Percentiles rank a stretch among this genome's conserved stretches.
Evolutionary conservation across 2,113 vertebrate species (phyloP).

Genomic region (Perca fluviatilis): DNA sequence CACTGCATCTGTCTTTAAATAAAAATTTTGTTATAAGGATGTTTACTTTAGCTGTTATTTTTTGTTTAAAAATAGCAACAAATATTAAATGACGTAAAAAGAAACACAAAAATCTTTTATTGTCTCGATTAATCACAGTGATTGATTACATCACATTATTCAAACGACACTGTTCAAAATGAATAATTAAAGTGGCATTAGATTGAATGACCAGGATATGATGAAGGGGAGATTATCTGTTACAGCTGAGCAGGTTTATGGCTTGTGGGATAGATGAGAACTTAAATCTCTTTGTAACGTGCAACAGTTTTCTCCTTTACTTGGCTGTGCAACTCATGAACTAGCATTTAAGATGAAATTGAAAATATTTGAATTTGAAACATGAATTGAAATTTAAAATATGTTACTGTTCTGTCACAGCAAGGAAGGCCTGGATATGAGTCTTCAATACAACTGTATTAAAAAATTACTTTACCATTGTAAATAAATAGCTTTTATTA

Average conservation of each 20-base stretch:
- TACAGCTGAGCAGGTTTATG: constrained; percentile 63
- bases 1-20: neutral
- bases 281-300: constrained; percentile 50
- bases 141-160: neutral
- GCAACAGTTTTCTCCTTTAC: constrained; percentile 39
- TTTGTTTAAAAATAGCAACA: neutral
- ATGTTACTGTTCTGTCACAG: neutral
- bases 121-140: too few relatives aligned
- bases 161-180: constrained; percentile 27
- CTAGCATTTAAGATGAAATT: neutral
- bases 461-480: neutral
- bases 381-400: neutral
- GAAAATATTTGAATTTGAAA: neutral
- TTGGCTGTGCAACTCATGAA: neutral
- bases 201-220: constrained; percentile 62
- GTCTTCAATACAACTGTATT: neutral
- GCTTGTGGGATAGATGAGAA: constrained; percentile 50
- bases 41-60: neutral
- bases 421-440: neutral
- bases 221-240: constrained; percentile 65
- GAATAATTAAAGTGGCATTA: constrained; percentile 35
- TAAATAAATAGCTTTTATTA: neutral
- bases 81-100: neutral
- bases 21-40: too few relatives aligned
- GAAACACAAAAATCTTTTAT: neutral